phyloP scores from a whole-genome alignment of 35 echinoderm and acorn worm species.

The Heliocidaris tuberculata region DNA sequence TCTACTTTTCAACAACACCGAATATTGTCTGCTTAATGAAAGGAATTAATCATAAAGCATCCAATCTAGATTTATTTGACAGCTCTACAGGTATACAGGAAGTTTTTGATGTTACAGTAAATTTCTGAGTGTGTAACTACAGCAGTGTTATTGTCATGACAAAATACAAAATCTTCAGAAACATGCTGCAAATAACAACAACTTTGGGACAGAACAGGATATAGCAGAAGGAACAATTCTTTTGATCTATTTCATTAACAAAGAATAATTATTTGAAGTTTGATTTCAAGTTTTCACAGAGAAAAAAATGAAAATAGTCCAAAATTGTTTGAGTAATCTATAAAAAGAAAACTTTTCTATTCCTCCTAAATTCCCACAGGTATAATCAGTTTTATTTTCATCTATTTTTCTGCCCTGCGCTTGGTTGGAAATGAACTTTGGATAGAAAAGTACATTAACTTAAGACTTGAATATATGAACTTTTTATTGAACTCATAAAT shows the following conservation, averaged over 20 bases:
- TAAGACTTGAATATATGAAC: background rate
- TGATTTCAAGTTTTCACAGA: background rate
- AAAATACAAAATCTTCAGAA: too few species aligned
- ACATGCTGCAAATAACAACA: too few species aligned
- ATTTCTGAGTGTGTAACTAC: background rate
- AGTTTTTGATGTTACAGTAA: background rate
- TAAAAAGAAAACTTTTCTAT: background rate
- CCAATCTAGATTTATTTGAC: slow-evolving; percentile 1
- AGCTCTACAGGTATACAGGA: background rate
- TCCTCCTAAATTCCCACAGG: background rate
- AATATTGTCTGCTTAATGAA: background rate
- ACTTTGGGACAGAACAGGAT: background rate
- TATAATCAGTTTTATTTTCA: background rate
- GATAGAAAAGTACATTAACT: background rate
- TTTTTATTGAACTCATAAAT: background rate
- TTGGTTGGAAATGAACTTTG: background rate
- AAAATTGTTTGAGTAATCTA: background rate
- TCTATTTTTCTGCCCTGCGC: background rate
- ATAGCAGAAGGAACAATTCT: background rate
- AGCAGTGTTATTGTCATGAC: background rate
- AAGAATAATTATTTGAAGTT: background rate
- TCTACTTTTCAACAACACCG: slow-evolving; percentile 3
- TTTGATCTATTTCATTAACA: background rate
- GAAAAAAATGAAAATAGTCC: background rate
- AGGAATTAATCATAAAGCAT: background rate